These are phyloP conservation scores for Plagodis dolabraria DNA, from an alignment of 2,888 invertebrate genomes.

Conservation along the genomic window DNA sequence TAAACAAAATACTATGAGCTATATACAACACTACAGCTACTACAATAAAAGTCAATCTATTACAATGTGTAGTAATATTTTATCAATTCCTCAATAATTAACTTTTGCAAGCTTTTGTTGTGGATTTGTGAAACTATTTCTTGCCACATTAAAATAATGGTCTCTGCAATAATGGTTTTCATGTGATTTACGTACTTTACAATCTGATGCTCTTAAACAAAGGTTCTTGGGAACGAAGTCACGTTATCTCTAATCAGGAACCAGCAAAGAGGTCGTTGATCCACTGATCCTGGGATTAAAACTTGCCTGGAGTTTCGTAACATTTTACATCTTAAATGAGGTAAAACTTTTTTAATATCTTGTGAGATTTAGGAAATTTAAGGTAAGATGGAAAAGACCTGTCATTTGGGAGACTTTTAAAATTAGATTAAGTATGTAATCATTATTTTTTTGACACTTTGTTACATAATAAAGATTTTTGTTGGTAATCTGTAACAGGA, in stretches of 20 bases:
- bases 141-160: constrained; percentile 9
- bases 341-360: not conserved
- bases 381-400: too few species aligned
- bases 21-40: too few species aligned
- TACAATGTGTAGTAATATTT: too few species aligned
- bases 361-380: not conserved
- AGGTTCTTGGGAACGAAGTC: constrained; percentile 10
- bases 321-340: not conserved
- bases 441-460: too few species aligned
- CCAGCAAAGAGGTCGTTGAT: constrained; percentile 3
- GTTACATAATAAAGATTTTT: too few species aligned
- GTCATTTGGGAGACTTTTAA: too few species aligned
- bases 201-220: constrained; percentile 15
- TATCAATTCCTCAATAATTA: not conserved
- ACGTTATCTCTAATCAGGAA: constrained; percentile 9
- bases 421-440: too few species aligned
- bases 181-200: constrained; percentile 11
- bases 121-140: constrained; percentile 1
- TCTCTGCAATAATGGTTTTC: constrained; percentile 7
- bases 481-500: too few species aligned
- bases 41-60: too few species aligned
- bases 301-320: not conserved
- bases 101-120: constrained; percentile 3
- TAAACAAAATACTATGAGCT: too few species aligned
- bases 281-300: constrained; percentile 6